Evolutionary conservation across 2,888 invertebrate species (phyloP), one percentile per base, ranked within the genome.

Genomic region (Drosophila subquinaria): DNA sequence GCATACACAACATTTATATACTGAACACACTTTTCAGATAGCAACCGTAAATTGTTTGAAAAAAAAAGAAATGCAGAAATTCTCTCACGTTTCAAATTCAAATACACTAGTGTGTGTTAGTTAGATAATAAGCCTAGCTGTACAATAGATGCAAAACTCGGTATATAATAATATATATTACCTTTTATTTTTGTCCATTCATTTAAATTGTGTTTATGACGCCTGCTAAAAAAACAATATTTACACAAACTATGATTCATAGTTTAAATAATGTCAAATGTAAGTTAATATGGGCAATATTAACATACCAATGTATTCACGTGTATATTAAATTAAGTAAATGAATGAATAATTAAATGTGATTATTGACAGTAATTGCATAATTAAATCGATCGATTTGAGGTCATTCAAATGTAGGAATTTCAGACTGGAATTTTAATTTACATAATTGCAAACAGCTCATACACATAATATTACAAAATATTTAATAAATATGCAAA

Each of bases 1-100:
- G 40, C 50, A 60, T 15, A 52, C 51, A 65, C 42, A 65, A 45
- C 59, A 59, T 57, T 59, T 59, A 50, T 50, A 50, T 27, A 53
- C 36, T 42, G 43, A 30, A 47, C 36, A 35, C 47, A 42, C 27
- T 50, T 50, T 47, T 36, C 35, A 51, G 64, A 50, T 51, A 65
- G 13, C 57, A 50, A 40, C 27, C 33, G 40, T 42, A 35, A 42
- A 51, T 36, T 27, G 33, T 56, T 63, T 48, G 43, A 36, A 43
- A 43, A 51, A 38, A 38, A 13, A 38, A 13, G 27, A 36, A 23
- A 51, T 10, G 48, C 8, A 8, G 15, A 64, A 64, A 56, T 63
- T 55, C 55, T 47, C 47, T 27, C 62, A 55, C 45, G 62, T 62
- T 36, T 35, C 20, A 33, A 27, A 27, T 27, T 23, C 57, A 35